Base-by-base conservation (phyloP, 2,888 invertebrate genomes). In the Lasioglossum vierecki region DNA sequence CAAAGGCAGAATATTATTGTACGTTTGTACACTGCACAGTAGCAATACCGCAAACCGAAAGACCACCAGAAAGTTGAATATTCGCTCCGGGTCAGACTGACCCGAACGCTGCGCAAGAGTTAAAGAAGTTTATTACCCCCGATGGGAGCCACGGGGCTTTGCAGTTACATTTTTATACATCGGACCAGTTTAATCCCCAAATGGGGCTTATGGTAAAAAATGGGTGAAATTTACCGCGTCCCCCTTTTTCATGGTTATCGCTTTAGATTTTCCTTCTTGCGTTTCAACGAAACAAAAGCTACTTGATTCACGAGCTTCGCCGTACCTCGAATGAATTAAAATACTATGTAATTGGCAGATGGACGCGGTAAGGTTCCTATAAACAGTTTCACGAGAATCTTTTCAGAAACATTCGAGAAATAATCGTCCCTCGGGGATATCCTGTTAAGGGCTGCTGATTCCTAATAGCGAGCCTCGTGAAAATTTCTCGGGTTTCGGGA, bases 51-150 rank as follows among this genome's bases (percentile, higher is more conserved):
- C 26, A 26, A 44, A 60, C 26, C 1, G 26, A 13, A 60, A 26
- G 1, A 26, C 5, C 13, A 15, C 4, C 60, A 15, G 60, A 30
- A 60, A 60, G 60, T 60, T 60, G 60, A 60, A 60, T 26, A 60
- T 60, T 60, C 60, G 60, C 22, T 26, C 26, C 26, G 26, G 60
- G 60, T 60, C 60, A 60, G 26, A 60, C 60, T 60, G 60, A 26
- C 60, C 26, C 60, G 18, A 66, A 30, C 66, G 18, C 15, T 35
- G 66, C 35, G 18, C 15, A 66, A 66, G 30, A 66, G 66, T 30
- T 30, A 8, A 66, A 35, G 66, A 73, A 73, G 49, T 53, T 53
- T 73, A 30, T 73, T 44, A 73, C n/a, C 41, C 70, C 75, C 66
- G 8, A 26, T 26, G 73, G 73, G 44, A 73, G 30, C 49, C 49